phyloP scores from a whole-genome alignment of 2,888 invertebrate species.

The Melolontha melolontha region DNA sequence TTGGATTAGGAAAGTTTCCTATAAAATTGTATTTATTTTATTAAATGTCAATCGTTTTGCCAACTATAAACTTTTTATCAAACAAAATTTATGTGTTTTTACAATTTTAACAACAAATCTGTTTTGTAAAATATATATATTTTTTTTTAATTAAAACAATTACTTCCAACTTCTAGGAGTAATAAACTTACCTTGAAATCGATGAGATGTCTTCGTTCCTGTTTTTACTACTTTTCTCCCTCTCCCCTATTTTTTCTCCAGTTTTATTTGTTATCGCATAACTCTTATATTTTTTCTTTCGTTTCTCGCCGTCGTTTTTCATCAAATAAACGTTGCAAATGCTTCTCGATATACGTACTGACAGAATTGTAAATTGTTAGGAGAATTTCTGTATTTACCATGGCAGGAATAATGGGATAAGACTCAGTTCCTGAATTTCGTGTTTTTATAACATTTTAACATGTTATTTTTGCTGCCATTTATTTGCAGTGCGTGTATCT shows the following conservation, averaged over 20 bases:
- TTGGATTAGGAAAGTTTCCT: too few species aligned
- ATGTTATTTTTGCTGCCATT: conserved; percentile 8
- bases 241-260: not conserved
- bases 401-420: conserved; percentile 16
- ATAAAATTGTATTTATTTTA: too few species aligned
- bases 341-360: conserved; percentile 38
- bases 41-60: too few species aligned
- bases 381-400: conserved; percentile 24
- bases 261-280: not conserved
- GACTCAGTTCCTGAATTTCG: conserved; percentile 9
- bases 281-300: not conserved
- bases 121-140: too few species aligned
- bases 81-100: too few species aligned
- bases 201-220: not conserved
- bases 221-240: not conserved
- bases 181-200: too few species aligned
- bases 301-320: conserved; percentile 8
- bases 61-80: too few species aligned
- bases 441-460: conserved; percentile 18
- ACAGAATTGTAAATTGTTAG: conserved; percentile 40
- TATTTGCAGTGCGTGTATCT: not conserved
- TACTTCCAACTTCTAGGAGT: too few species aligned
- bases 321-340: conserved; percentile 34
- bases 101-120: too few species aligned
- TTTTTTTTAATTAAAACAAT: too few species aligned